Conservation (phyloP, 92 coral and sea anemone species). For the Porites rus region DNA sequence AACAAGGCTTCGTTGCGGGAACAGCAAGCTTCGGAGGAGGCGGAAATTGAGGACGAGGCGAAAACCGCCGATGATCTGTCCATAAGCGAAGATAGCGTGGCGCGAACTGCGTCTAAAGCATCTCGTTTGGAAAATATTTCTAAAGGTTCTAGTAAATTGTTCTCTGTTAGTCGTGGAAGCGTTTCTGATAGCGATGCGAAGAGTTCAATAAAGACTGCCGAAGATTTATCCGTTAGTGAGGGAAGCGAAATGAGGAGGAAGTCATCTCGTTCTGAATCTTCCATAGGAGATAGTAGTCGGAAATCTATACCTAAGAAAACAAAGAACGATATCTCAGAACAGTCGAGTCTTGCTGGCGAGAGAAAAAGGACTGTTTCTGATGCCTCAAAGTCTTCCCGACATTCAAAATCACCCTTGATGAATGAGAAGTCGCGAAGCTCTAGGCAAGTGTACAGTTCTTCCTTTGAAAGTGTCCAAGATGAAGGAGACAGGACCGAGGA, state of each 20-base stretch:
- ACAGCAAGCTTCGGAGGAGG: conserved; percentile 36
- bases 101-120: conserved; percentile 56
- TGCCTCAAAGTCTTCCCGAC: conserved; percentile 37
- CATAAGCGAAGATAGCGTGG: conserved; percentile 64
- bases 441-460: conserved; percentile 66
- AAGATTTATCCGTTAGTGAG: conserved; percentile 59
- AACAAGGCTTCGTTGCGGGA: conserved; percentile 8
- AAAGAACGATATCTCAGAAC: conserved; percentile 18
- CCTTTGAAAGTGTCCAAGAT: conserved; percentile 76
- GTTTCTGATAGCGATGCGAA: conserved; percentile 19
- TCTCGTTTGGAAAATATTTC: conserved; percentile 23
- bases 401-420: not conserved
- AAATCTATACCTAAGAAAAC: conserved; percentile 12
- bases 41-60: conserved; percentile 78
- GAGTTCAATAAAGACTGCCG: conserved; percentile 41
- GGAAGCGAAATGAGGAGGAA: conserved; percentile 49
- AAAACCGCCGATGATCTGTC: conserved; percentile 69
- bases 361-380: conserved; percentile 20
- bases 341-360: conserved; percentile 6
- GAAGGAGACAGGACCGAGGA: conserved; percentile 63
- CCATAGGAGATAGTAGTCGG: not conserved
- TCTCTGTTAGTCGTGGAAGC: conserved; percentile 15
- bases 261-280: conserved; percentile 43
- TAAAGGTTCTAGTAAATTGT: conserved; percentile 16
- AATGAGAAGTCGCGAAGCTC: conserved; percentile 40